Evolutionary conservation across 1,140 invertebrate species (phyloP), one percentile per base, ranked within the genome.

Genomic region (Diorhabda sublineata): DNA sequence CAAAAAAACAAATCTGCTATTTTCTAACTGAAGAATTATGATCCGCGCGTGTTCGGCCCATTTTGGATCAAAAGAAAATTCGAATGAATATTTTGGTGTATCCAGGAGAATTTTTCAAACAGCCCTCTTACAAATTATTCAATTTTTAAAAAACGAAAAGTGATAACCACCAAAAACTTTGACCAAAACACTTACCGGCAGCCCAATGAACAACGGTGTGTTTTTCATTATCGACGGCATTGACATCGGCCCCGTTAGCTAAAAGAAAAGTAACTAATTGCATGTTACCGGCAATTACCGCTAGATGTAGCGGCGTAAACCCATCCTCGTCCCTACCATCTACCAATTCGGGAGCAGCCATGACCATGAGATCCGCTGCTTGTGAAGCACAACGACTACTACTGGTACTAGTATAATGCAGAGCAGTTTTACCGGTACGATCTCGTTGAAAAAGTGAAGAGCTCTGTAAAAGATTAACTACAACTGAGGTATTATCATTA

Each of bases 191-290:
- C 80, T 85, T 82, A 96, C 96, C 96, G 73, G 95, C 96, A 3
- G 97, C 97, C 97, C 97, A 99, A 82, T 99, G 97, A 9, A 98
- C 90, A n/a, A 94, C 91, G 2, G 96, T 96, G 80, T 99, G 97
- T 63, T 92, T 90, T 80, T 99, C 97, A 77, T 94, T 90, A 82
- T 99, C 97, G 64, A 92, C 85, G 47, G 91, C 90, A 79, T 93
- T 92, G 58, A 98, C 89, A 77, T 97, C 91, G 6, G 96, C 95
- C 42, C 91, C 89, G 68, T 91, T 90, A 9, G 90, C 88, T 58
- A 96, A 79, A 4, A 97, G 83, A 43, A 92, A 90, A 65, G 91
- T 90, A 58, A 95, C 90, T 66, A 96, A 86, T 42, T 90, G 88
- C 73, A 90, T 88, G 79, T 94, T 94, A 7, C 95, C 95, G 69